Evolutionary conservation across 2,888 invertebrate species (phyloP), one percentile per base, ranked within the genome.

Genomic region (Drosophila hamatofila): DNA sequence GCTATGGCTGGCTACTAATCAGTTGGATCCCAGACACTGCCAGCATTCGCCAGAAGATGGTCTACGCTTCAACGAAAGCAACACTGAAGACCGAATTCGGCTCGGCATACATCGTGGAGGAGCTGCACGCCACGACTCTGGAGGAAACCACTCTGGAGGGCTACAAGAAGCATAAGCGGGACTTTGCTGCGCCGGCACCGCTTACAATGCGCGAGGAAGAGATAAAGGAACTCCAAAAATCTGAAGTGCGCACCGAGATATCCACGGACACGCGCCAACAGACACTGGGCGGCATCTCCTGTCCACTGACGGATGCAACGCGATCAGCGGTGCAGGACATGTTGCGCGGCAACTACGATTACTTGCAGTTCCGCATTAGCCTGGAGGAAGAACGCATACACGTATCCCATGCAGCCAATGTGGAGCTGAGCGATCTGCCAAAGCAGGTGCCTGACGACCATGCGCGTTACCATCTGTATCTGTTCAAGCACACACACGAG

Each of bases 81-180:
- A 99, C 99, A 0, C 94, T 99, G 33, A 99, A 99, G 92, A 96
- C 96, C 89, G 98, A 99, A 92, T 99, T 99, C 93, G 99, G 99
- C 1, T 96, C 97, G 7, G 96, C 97, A 0, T 97, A 97, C 88
- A 98, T 99, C 68, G 97, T 97, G 88, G 97, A 98, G 92, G 99
- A 99, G 93, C 93, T 98, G 85, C 98, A 98, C 93, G 98, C 97
- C 30, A 98, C 98, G 16, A 93, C 93, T 1, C 92, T 97, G 94
- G 96, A 96, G 74, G 99, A 99, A 91, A 95, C 97, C 2, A 95
- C 95, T 11, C 93, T 98, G 37, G 95, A 95, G 71, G 98, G 98
- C 0, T 98, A 97, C 92, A 94, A 95, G 78, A 96, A 95, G 78
- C 96, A 98, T 90, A 94, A 97, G 83, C 95, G 94, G 74, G 95